Base-by-base conservation (phyloP, 1,140 invertebrate species). In the Pristionchus pacificus region DNA sequence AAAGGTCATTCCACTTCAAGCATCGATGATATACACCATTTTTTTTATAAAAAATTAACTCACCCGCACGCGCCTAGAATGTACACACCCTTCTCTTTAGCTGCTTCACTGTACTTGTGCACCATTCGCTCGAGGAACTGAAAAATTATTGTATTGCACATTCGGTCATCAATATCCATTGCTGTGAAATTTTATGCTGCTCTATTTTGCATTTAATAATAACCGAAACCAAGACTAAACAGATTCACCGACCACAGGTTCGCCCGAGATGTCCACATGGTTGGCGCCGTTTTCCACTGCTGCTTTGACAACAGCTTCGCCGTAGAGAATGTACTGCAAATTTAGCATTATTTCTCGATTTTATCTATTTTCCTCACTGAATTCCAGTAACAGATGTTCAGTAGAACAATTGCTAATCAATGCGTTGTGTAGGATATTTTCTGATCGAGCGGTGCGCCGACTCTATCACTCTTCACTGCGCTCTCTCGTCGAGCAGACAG, bases 241-340 rank as follows among this genome's bases (percentile, higher is more conserved):
- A 30, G 28, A 15, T 27, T 29, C 55, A 67, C 63, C 76, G 78
- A 87, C 86, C 85, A 89, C 87, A 1, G 92, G 90, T 85, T 97
- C 93, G n/a, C 92, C 93, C 84, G 89, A 91, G 24, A 97, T 89
- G 86, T 97, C 95, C 2, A 97, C 88, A 84, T 95, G 90, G 86
- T 93, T 89, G 0, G 92, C 90, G 71, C 88, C 88, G 60, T 88
- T 88, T 65, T 89, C 89, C 60, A 98, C 88, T 77, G 93, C 94
- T 2, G 93, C 91, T 79, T 90, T 90, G 0, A 97, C 90, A n/a
- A 97, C 91, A 15, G 89, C 86, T 82, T 96, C 92, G 2, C 94
- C 95, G 85, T 89, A 92, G 79, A 92, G 90, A 60, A 90, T 87
- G 84, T 92, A 97, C 49, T 79, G 58, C 63, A 75, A 73, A 3